A percentile compares a stretch with the other conserved stretches of the same genome.
These are phyloP conservation scores for Aleiodes testaceus DNA, from an alignment of 2,888 invertebrate genomes.

Conservation along the genomic window DNA sequence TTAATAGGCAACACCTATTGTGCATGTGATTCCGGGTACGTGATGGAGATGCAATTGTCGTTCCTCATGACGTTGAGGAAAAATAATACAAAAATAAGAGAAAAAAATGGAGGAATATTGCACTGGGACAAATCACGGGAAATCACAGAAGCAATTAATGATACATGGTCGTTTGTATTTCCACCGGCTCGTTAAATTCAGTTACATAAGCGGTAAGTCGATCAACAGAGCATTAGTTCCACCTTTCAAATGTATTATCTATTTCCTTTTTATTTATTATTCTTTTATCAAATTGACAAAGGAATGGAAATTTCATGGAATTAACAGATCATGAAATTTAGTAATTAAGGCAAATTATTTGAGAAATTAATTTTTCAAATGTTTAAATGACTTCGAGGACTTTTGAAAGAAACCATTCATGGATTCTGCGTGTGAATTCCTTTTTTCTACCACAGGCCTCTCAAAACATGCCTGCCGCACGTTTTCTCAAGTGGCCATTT, in stretches of 20 bases:
- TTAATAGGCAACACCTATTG: constrained; percentile 15
- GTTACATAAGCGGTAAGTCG: constrained; percentile 12
- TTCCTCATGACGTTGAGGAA: constrained; percentile 23
- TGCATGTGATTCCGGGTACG: constrained; percentile 15
- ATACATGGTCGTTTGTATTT: constrained; percentile 26
- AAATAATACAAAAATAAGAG: neutral
- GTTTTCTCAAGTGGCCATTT: constrained; percentile 34
- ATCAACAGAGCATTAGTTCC: constrained; percentile 18
- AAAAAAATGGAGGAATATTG: neutral
- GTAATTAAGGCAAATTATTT: no score
- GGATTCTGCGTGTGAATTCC: neutral
- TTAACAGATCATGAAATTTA: neutral
- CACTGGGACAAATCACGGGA: constrained; percentile 33
- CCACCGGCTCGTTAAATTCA: neutral
- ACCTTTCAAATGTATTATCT: constrained; percentile 30
- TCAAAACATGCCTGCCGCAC: constrained; percentile 26
- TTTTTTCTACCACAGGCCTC: neutral
- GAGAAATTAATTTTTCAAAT: no score
- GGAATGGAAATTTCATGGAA: neutral
- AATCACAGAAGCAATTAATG: constrained; percentile 22
- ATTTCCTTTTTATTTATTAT: constrained; percentile 3
- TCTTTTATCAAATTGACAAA: neutral
- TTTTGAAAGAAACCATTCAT: constrained; percentile 5
- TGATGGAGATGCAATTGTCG: constrained; percentile 6
- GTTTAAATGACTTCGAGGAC: neutral